These are phyloP conservation scores for Eulacestoma nigropectus DNA, from an alignment of 2,113 vertebrate species.

Conservation along the genomic window DNA sequence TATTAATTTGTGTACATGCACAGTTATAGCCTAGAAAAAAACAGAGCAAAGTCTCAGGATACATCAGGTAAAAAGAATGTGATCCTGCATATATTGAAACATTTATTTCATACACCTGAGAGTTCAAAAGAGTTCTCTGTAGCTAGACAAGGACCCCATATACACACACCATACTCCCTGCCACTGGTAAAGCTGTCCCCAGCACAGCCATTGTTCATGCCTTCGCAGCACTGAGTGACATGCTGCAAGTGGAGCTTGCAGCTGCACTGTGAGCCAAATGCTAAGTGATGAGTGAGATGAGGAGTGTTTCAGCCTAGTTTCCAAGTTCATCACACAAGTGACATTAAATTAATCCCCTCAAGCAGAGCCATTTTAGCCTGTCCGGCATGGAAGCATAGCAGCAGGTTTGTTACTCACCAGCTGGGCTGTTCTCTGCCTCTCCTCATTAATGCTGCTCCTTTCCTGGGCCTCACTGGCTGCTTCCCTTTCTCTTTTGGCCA, in stretches of 20 bases:
- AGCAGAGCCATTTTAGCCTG: background rate
- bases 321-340: background rate
- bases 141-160: background rate
- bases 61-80: background rate
- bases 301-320: background rate
- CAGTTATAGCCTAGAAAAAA: background rate
- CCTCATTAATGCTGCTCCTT: slow-evolving; percentile 53
- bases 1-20: background rate
- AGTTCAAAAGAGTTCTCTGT: background rate
- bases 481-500: slow-evolving; percentile 79
- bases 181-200: background rate
- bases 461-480: slow-evolving; percentile 63
- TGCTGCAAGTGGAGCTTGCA: background rate
- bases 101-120: background rate
- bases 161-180: background rate
- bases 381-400: background rate
- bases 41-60: background rate
- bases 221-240: background rate
- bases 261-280: background rate
- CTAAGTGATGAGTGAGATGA: background rate
- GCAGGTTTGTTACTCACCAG: slow-evolving; percentile 74
- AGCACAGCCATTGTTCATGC: background rate
- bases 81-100: background rate
- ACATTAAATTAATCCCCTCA: background rate
- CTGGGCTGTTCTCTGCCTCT: slow-evolving; percentile 68